A percentile compares a stretch with the other conserved stretches of the same genome.
Conservation (phyloP, 2,797 vertebrate genomes). For the Mormyrops boulengeri region DNA sequence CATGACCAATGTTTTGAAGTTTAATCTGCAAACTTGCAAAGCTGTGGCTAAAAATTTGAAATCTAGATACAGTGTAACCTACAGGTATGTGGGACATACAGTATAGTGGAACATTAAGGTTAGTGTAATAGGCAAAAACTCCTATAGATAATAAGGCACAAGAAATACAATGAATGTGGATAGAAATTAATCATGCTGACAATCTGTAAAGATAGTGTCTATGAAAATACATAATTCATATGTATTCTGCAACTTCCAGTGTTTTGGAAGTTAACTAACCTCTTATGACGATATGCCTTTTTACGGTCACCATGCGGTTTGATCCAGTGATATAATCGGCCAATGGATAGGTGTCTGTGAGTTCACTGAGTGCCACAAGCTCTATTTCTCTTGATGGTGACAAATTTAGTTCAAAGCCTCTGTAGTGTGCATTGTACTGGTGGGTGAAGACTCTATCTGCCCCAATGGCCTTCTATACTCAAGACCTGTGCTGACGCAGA, state of each 20-base stretch:
- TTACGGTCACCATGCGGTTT: slow-evolving; percentile 6
- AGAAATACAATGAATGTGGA: neutral
- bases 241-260: neutral
- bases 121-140: neutral
- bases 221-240: neutral
- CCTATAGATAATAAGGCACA: neutral
- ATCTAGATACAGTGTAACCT: neutral
- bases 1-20: neutral
- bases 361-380: slow-evolving; percentile 11
- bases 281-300: slow-evolving; percentile 5
- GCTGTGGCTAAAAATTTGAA: neutral
- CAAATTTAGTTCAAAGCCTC: neutral
- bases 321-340: slow-evolving; percentile 17
- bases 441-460: no score
- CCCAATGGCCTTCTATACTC: no score
- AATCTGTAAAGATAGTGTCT: neutral
- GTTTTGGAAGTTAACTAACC: neutral
- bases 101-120: neutral
- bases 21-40: neutral
- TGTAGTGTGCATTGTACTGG: neutral
- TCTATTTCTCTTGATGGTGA: slow-evolving; percentile 1
- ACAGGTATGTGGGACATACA: neutral
- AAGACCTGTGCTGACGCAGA: no score
- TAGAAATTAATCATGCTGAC: neutral
- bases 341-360: slow-evolving; percentile 16